Evolutionary conservation across 2,797 vertebrate genomes (phyloP).

Genomic region (Syngnathus acus): DNA sequence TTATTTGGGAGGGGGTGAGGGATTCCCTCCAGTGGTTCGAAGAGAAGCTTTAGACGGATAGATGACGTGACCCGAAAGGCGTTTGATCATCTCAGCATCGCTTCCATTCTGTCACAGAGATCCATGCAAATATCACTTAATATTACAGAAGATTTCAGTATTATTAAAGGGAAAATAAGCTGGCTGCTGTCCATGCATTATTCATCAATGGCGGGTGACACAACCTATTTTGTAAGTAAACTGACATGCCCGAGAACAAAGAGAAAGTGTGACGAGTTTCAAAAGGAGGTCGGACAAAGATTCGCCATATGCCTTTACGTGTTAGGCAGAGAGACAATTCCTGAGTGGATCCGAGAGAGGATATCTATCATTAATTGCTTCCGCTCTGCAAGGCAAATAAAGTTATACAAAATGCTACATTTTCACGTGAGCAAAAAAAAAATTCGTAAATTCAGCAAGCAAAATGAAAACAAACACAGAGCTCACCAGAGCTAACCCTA

Average conservation of each 20-base stretch:
- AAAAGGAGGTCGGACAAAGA: slow-evolving; percentile 29
- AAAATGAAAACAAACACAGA: slow-evolving; percentile 64
- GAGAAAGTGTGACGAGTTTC: slow-evolving; percentile 51
- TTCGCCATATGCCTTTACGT: slow-evolving; percentile 13
- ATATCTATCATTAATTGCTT: slow-evolving; percentile 9
- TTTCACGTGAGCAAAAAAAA: slow-evolving; percentile 11
- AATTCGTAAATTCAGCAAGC: slow-evolving; percentile 61
- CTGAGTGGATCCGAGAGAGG: background rate
- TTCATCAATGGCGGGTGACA: slow-evolving; percentile 67
- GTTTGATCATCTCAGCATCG: slow-evolving; percentile 68
- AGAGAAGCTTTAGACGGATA: slow-evolving; percentile 62
- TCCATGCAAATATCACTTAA: slow-evolving; percentile 59
- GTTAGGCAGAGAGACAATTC: slow-evolving; percentile 3
- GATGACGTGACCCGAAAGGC: slow-evolving; percentile 71
- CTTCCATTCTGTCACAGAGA: slow-evolving; percentile 74
- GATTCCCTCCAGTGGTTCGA: slow-evolving; percentile 47
- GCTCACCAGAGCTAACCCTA: slow-evolving; percentile 27
- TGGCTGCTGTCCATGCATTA: slow-evolving; percentile 64
- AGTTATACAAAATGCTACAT: background rate
- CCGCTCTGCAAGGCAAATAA: slow-evolving; percentile 5
- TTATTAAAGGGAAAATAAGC: slow-evolving; percentile 64
- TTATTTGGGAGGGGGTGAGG: slow-evolving; percentile 45
- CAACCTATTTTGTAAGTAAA: slow-evolving; percentile 71
- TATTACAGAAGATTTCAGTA: slow-evolving; percentile 67
- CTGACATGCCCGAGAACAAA: slow-evolving; percentile 61